Conservation (phyloP, 1,140 invertebrate species). For the Lanistes nyassanus region DNA sequence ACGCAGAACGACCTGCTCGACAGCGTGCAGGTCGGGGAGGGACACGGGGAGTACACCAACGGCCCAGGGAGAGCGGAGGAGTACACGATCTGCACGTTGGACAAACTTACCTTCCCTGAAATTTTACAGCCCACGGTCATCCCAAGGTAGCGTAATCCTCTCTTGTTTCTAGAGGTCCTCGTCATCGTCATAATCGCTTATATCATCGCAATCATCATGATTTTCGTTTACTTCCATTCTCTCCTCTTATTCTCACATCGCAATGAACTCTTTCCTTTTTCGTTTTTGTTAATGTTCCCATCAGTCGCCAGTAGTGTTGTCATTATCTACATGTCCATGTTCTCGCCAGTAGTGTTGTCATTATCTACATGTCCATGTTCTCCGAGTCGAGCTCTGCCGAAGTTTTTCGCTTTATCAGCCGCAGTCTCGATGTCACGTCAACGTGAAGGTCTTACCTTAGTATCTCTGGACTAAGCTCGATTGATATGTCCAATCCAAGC, state of each 20-base stretch:
- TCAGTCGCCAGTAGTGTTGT: background rate
- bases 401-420: background rate
- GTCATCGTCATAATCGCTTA: background rate
- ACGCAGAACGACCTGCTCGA: background rate
- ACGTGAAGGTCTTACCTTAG: background rate
- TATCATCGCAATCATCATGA: slow-evolving; percentile 3
- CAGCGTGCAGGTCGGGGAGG: background rate
- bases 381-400: no score
- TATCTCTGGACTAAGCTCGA: background rate
- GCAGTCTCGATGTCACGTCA: background rate
- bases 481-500: no score
- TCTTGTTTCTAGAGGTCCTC: background rate
- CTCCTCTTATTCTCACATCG: background rate
- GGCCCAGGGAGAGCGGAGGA: no score
- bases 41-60: background rate
- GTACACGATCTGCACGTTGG: background rate
- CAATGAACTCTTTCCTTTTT: background rate
- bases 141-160: background rate
- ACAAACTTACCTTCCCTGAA: background rate
- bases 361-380: background rate
- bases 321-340: background rate
- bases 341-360: background rate
- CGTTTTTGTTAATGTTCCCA: background rate
- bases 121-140: background rate
- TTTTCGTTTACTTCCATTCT: background rate